Base-by-base conservation (phyloP, 2,888 invertebrate species). In the Caenorhabditis panamensis region DNA sequence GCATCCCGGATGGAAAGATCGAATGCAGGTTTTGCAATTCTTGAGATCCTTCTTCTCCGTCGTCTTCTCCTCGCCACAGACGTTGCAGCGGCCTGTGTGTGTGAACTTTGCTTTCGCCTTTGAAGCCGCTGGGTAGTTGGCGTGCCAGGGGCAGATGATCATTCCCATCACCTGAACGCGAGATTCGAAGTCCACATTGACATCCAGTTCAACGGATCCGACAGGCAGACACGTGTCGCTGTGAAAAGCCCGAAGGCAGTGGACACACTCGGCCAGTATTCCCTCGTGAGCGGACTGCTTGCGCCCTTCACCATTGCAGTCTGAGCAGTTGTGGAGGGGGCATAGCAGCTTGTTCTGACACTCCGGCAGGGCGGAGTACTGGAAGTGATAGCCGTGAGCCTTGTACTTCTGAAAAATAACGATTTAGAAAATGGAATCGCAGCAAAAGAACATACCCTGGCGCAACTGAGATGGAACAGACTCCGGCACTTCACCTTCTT, bases 311-410 rank as follows among this genome's bases (percentile, higher is more conserved):
- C 26, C 37, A n/a, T 5, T 44, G 28, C 67, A 67, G 18, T 26
- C 28, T 6, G 44, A 41, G 20, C 67, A 67, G n/a, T 24, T 44
- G 28, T 67, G 67, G 8, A 67, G 53, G 2, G 67, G 67, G 20
- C 67, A 67, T 5, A 67, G 47, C 13, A 67, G n/a, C 16, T 44
- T 44, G n/a, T 67, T 67, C 44, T 67, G 67, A 22, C 67, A 67
- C 44, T 67, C 67, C 2, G 67, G 67, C 6, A 24, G 28, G 0
- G 22, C 41, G 9, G 47, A 26, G 28, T 67, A 67, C 1, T n/a
- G 41, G 26, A 44, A 8, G 8, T 18, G 11, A 26, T 28, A 67
- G 16, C 28, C 44, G 1, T 28, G n/a, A 1, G 56, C 56, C 28
- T 67, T 67, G n/a, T 67, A 58, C 13, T 41, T 26, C 66, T 66